Conservation (phyloP, 2,113 vertebrate species). For the Felis catus region DNA sequence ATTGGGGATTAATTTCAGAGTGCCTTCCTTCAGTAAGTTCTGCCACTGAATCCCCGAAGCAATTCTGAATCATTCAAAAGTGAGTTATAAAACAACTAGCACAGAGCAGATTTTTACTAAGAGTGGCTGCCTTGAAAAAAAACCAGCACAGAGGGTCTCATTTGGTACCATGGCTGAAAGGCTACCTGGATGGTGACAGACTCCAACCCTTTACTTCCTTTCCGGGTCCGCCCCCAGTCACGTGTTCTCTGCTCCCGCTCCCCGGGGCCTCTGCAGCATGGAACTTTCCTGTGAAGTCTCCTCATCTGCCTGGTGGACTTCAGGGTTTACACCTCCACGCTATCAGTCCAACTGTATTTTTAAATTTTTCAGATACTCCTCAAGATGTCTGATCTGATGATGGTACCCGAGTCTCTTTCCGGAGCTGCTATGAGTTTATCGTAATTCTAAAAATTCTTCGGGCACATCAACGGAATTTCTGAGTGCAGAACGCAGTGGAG, state of each 20-base stretch:
- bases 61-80: conserved; percentile 13
- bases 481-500: background rate
- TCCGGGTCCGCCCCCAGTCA: background rate
- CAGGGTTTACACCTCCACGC: background rate
- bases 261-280: too few species aligned
- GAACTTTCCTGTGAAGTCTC: background rate
- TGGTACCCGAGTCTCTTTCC: background rate
- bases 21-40: background rate
- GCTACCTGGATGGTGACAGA: background rate
- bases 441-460: background rate
- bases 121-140: conserved; percentile 9
- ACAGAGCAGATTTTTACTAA: background rate
- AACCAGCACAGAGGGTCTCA: background rate
- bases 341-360: background rate
- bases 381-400: background rate
- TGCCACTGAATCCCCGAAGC: conserved; percentile 12
- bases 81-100: background rate
- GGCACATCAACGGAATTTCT: background rate
- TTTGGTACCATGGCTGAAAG: background rate
- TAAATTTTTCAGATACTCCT: background rate
- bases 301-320: background rate
- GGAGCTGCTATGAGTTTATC: background rate
- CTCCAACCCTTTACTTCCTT: background rate
- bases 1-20: conserved; percentile 4
- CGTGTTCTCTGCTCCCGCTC: background rate